Conservation (phyloP, 1,140 invertebrate species). For the Aphidius gifuensis region DNA sequence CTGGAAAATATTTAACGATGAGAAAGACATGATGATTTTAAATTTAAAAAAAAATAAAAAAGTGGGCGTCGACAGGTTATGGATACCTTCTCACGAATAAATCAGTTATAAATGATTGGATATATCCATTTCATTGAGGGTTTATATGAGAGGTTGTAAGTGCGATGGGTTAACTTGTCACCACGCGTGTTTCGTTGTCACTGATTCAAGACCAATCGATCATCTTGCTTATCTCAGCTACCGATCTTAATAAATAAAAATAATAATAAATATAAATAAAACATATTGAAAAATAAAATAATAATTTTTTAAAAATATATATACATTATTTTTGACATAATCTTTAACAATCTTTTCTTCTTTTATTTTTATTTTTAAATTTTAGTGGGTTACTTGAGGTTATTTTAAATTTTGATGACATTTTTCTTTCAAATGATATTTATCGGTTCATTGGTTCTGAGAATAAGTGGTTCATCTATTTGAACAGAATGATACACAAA, state of each 20-base stretch:
- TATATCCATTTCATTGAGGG: background rate
- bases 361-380: slow-evolving; percentile 3
- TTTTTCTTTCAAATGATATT: slow-evolving; percentile 17
- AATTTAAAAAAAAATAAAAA: background rate
- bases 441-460: slow-evolving; percentile 43
- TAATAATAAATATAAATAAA: background rate
- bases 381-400: background rate
- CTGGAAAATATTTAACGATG: no score
- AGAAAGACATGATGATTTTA: background rate
- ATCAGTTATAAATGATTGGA: no score
- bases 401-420: background rate
- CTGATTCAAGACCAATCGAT: slow-evolving; percentile 40
- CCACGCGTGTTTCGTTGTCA: slow-evolving; percentile 25
- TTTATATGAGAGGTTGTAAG: background rate
- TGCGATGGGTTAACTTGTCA: slow-evolving; percentile 19
- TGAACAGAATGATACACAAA: slow-evolving; percentile 24
- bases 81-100: background rate
- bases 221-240: slow-evolving; percentile 50
- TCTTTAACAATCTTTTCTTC: slow-evolving; percentile 5
- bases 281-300: slow-evolving; percentile 2
- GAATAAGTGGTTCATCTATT: slow-evolving; percentile 42
- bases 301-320: slow-evolving; percentile 12
- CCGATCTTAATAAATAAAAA: slow-evolving; percentile 36
- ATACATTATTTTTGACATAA: background rate
- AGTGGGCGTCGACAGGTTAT: slow-evolving; percentile 15